A percentile compares a stretch with the other conserved stretches of the same genome.
Evolutionary conservation across 2,797 vertebrate species (phyloP).

Genomic region (Muscicapa comitata): DNA sequence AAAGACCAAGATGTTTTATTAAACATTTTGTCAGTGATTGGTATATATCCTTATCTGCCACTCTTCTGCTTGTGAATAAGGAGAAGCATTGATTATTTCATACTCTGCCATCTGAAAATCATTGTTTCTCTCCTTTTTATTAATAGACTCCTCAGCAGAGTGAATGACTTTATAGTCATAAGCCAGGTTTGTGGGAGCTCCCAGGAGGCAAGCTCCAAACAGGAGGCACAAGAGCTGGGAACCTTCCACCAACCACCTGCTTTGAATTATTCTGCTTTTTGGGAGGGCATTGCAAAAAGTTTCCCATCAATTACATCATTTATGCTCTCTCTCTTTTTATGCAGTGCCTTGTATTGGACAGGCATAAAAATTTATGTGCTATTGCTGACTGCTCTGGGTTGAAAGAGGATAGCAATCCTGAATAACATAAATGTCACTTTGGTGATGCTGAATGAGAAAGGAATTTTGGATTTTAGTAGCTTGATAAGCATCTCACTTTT

Average conservation of each 20-base stretch:
- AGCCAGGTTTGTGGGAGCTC: not conserved
- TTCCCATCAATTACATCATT: not conserved
- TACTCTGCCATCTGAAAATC: not conserved
- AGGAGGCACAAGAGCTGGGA: not conserved
- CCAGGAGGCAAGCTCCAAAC: not conserved
- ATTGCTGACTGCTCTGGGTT: not conserved
- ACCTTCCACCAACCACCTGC: not conserved
- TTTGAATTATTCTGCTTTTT: not conserved
- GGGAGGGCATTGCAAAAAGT: not conserved
- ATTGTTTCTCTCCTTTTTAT: not conserved
- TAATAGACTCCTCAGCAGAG: not conserved
- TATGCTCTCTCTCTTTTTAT: not conserved
- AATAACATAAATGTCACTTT: slow-evolving; percentile 31
- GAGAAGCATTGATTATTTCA: not conserved
- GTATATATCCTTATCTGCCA: not conserved
- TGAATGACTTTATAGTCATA: not conserved
- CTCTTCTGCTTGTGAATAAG: not conserved
- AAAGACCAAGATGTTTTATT: not conserved
- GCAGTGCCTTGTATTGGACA: not conserved
- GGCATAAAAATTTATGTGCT: slow-evolving; percentile 6
- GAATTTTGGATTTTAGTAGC: not conserved
- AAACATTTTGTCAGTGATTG: not conserved
- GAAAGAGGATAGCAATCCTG: not conserved
- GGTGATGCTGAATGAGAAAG: not conserved
- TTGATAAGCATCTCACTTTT: not conserved